Percentiles rank a stretch among this genome's conserved stretches.
Evolutionary conservation across 2,113 vertebrate genomes (phyloP).

Genomic region (Caracal caracal): DNA sequence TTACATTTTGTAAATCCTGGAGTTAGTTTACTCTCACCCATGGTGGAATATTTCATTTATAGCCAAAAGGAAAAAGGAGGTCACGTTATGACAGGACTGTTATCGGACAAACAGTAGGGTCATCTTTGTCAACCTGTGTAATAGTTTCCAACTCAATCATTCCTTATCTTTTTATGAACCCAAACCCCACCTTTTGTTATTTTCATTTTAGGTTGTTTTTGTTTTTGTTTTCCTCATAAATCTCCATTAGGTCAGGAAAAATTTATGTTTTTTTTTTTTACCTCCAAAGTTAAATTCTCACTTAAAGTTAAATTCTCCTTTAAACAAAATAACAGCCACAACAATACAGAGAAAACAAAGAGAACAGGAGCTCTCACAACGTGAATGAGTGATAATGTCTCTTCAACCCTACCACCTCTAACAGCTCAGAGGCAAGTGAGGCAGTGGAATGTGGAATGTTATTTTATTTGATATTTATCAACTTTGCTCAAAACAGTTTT

Average conservation of each 20-base stretch:
- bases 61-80: conserved; percentile 1
- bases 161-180: not conserved
- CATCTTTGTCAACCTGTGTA: not conserved
- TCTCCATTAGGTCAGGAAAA: not conserved
- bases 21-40: not conserved
- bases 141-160: not conserved
- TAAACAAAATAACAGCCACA: not conserved
- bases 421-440: not conserved
- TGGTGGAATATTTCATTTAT: not conserved
- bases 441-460: not conserved
- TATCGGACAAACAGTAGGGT: not conserved
- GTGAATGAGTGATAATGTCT: not conserved
- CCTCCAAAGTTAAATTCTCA: not conserved
- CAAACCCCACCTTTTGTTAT: not conserved
- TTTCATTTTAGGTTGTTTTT: not conserved
- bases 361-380: not conserved
- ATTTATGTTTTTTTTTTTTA: not conserved
- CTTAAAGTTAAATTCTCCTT: not conserved
- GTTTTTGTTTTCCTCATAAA: conserved; percentile 26
- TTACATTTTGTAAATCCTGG: not conserved
- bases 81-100: not conserved
- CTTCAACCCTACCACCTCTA: not conserved
- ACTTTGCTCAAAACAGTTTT: not conserved
- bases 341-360: not conserved
- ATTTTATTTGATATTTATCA: not conserved